Evolutionary conservation across 2,113 vertebrate species (phyloP), one percentile per base, ranked within the genome.

Genomic region (Zosterops lateralis): DNA sequence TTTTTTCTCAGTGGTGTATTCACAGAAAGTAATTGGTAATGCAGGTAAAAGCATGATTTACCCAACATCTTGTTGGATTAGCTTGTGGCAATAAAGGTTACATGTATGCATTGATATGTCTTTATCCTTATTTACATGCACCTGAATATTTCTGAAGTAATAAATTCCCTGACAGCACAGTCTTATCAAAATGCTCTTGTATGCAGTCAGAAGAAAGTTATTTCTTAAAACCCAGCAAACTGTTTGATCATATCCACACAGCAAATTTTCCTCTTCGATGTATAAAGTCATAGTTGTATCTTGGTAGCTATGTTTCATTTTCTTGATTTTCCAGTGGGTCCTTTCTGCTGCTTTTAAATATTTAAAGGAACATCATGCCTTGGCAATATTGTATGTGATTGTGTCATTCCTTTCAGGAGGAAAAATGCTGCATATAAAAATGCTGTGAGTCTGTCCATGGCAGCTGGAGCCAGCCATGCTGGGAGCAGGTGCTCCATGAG

Each of bases 401-500:
- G 24, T 71, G 89, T 57, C 44, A 8, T 56, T 79, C 14, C 9
- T 74, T 89, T 65, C 24, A 57, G 29, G 20, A 81, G 10, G 9
- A 45, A 47, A 70, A 20, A 9, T 38, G 31, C 34, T 26, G 34
- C 21, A 4, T 38, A 16, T 54, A 20, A 29, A 51, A 42, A 12
- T 28, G n/a, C 8, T 47, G 51, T 64, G 44, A n/a, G 12, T 22
- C 17, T 44, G 53, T 34, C 10, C 2, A 7, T 83, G 72, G 57
- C 36, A 76, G 45, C 65, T 88, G 60, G 50, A 92, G 68, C 50
- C 79, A 92, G 60, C 78, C 51, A 6, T 8, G 58, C 74, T 53
- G 44, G 73, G 68, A 96, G 85, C 96, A 96, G 93, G 83, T 96
- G 92, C 73, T 90, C 12, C 47, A 34, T 36, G 7, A 74, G 76